A percentile compares a stretch with the other conserved stretches of the same genome.
These are phyloP conservation scores for Neolamprologus toae DNA, from an alignment of 2,113 vertebrate genomes.

Conservation along the genomic window DNA sequence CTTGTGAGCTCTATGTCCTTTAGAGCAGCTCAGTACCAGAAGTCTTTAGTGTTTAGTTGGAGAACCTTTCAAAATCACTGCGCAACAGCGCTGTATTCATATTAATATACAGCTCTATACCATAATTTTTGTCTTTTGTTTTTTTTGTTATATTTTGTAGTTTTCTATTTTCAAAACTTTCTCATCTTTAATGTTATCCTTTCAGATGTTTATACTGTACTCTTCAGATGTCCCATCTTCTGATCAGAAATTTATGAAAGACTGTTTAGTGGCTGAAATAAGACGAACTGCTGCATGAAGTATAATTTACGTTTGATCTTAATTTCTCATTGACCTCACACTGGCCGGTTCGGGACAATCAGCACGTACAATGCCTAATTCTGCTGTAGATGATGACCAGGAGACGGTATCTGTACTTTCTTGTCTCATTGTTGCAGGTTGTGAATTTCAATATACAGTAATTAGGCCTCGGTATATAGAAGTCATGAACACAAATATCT, in stretches of 20 bases:
- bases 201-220: fast-evolving
- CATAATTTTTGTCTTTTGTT: fast-evolving
- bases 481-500: too few species aligned
- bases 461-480: too few species aligned
- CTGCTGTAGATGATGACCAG: too few species aligned
- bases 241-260: fast-evolving
- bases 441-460: too few species aligned
- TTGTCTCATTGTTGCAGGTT: too few species aligned
- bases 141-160: neutral
- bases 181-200: fast-evolving
- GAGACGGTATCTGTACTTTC: too few species aligned
- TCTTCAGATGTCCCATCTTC: fast-evolving
- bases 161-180: fast-evolving
- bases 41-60: neutral
- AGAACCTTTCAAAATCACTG: neutral
- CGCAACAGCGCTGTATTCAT: neutral
- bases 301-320: neutral
- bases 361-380: fast-evolving
- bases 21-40: neutral
- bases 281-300: fast-evolving
- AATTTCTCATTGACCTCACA: fast-evolving
- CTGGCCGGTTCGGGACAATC: fast-evolving
- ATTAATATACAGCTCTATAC: neutral
- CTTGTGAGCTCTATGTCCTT: neutral
- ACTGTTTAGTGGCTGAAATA: fast-evolving